Percentiles rank a stretch among this genome's conserved stretches.
Evolutionary conservation across 1,140 invertebrate species (phyloP).

Genomic region (Periplaneta americana): DNA sequence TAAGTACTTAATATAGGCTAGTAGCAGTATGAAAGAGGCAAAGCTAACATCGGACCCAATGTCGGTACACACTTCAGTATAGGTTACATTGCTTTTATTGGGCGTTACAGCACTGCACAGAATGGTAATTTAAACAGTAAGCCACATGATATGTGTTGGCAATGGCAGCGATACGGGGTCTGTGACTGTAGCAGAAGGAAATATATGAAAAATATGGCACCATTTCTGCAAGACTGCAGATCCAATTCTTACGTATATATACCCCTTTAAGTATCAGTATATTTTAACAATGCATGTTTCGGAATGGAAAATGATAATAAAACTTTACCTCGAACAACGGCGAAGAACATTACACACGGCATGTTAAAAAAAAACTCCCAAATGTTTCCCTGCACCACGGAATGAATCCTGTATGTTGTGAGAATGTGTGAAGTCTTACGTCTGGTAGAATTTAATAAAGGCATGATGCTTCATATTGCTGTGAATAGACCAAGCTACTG

Average conservation of each 20-base stretch:
- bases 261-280: background rate
- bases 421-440: background rate
- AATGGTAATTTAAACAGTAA: background rate
- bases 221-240: background rate
- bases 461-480: background rate
- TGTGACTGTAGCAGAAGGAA: background rate
- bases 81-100: background rate
- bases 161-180: background rate
- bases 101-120: background rate
- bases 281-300: background rate
- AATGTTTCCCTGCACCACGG: background rate
- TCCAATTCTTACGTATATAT: background rate
- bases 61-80: background rate
- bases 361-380: background rate
- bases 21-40: too few relatives aligned
- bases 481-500: too few relatives aligned
- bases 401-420: background rate
- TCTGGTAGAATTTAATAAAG: background rate
- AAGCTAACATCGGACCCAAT: too few relatives aligned
- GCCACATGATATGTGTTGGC: background rate
- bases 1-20: too few relatives aligned
- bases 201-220: background rate
- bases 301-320: background rate
- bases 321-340: background rate
- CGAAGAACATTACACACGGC: background rate